A percentile compares a stretch with the other conserved stretches of the same genome.
Evolutionary conservation across 1,140 invertebrate genomes (phyloP).

Genomic region (Rhysida immarginata): DNA sequence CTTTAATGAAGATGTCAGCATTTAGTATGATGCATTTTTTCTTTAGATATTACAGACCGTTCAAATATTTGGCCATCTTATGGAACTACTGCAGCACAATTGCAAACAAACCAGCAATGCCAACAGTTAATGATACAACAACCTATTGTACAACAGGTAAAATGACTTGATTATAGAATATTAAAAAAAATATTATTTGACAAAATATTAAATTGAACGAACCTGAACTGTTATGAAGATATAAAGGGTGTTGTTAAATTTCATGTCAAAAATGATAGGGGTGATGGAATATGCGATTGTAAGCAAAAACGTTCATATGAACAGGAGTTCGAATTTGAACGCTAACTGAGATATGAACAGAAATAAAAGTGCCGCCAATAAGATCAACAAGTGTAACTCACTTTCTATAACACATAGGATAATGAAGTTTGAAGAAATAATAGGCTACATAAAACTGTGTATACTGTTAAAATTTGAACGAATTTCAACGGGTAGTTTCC

Average conservation of each 20-base stretch:
- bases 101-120: background rate
- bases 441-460: too few species aligned
- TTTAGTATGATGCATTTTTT: background rate
- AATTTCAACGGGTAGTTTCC: too few species aligned
- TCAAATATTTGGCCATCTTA: slow-evolving; percentile 49
- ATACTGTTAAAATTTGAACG: too few species aligned
- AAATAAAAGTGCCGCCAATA: too few species aligned
- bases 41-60: slow-evolving; percentile 51
- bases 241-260: background rate
- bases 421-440: too few species aligned
- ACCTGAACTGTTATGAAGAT: background rate
- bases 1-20: too few species aligned
- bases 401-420: too few species aligned
- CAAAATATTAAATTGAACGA: background rate
- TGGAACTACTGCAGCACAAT: background rate
- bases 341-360: too few species aligned
- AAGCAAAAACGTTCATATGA: background rate
- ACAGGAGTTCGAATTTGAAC: background rate
- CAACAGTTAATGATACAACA: slow-evolving; percentile 5
- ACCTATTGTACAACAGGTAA: slow-evolving; percentile 2
- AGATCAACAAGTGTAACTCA: too few species aligned
- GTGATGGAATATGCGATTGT: background rate
- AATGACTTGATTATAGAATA: background rate
- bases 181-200: too few species aligned
- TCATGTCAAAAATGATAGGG: background rate